A percentile compares a stretch with the other conserved stretches of the same genome.
These are phyloP conservation scores for Mormyrus iriodes DNA, from an alignment of 2,113 vertebrate species.

Conservation along the genomic window DNA sequence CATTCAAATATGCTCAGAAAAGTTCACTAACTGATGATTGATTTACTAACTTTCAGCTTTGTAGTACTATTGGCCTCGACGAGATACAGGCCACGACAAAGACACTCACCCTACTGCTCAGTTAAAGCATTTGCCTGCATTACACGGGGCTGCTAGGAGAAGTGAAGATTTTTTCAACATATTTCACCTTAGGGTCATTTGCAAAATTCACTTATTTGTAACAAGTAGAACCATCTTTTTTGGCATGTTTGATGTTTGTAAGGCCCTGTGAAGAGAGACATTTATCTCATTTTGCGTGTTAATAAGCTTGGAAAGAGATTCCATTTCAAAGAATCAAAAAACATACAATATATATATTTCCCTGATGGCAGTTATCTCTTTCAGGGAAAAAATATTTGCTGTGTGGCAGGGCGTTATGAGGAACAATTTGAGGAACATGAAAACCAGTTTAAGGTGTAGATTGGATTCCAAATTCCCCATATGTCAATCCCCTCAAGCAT, in stretches of 20 bases:
- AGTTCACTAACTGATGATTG: not conserved
- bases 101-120: not conserved
- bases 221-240: too few relatives aligned
- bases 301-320: too few relatives aligned
- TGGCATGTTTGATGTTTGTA: too few relatives aligned
- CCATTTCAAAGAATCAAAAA: too few relatives aligned
- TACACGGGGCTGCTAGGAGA: not conserved
- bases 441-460: not conserved
- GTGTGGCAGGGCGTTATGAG: too few relatives aligned
- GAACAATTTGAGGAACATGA: not conserved
- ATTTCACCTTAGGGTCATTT: not conserved
- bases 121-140: not conserved
- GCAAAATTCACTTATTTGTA: not conserved
- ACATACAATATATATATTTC: too few relatives aligned
- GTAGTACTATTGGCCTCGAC: not conserved
- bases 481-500: not conserved
- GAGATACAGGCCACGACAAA: not conserved
- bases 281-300: too few relatives aligned
- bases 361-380: not conserved
- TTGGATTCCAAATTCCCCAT: not conserved
- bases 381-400: not conserved
- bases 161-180: not conserved
- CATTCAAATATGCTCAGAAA: not conserved
- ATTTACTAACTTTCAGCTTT: not conserved
- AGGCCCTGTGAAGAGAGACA: too few relatives aligned